Percentiles rank a stretch among this genome's conserved stretches.
These are phyloP conservation scores for Myotis pilosus DNA, from an alignment of 2,797 vertebrate genomes.

Conservation along the genomic window DNA sequence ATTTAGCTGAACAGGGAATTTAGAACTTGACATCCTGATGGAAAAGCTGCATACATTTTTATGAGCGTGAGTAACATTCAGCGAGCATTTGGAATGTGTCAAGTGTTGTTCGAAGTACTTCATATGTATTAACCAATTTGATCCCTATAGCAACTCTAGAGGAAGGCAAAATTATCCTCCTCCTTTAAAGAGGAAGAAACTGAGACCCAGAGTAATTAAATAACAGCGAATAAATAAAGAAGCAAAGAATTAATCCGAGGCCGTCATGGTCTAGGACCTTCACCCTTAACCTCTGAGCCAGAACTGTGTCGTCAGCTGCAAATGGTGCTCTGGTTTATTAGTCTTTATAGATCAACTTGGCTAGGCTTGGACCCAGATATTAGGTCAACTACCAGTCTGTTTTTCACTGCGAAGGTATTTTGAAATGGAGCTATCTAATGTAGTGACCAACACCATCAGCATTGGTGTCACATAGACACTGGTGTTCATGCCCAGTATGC, in stretches of 20 bases:
- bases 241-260: background rate
- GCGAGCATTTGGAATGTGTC: background rate
- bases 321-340: background rate
- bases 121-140: background rate
- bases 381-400: background rate
- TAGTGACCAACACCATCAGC: background rate
- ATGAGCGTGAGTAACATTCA: background rate
- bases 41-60: background rate
- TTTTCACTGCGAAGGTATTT: background rate
- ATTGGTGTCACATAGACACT: background rate
- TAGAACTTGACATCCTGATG: background rate
- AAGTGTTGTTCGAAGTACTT: background rate
- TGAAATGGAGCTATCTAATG: background rate
- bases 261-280: background rate
- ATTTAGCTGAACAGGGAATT: background rate
- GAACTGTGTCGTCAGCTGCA: background rate
- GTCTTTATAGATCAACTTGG: background rate
- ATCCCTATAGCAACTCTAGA: background rate
- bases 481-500: background rate
- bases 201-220: background rate
- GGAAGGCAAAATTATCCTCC: background rate
- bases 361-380: background rate
- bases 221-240: background rate
- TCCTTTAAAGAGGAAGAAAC: conserved; percentile 13
- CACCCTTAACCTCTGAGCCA: background rate